Evolutionary conservation across 2,113 vertebrate species (phyloP).

Genomic region (Planiliza haematocheilus): DNA sequence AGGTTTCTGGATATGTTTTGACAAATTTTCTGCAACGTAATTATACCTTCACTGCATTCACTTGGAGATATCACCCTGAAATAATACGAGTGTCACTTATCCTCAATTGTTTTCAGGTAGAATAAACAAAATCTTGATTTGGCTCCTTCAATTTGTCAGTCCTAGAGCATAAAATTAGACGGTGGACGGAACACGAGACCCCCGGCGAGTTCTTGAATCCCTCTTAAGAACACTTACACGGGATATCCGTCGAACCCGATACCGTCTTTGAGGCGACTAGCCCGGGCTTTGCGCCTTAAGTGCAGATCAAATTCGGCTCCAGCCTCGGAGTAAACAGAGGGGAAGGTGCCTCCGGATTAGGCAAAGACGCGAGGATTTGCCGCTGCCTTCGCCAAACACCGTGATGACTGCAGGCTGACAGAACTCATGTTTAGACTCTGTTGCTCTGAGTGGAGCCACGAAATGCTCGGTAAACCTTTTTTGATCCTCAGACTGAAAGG

Average conservation of each 20-base stretch:
- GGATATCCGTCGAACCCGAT: conserved; percentile 11
- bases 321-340: conserved; percentile 15
- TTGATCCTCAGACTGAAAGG: conserved; percentile 50
- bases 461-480: conserved; percentile 54
- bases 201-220: background rate
- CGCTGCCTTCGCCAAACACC: conserved; percentile 30
- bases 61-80: too few species aligned
- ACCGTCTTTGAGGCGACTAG: background rate
- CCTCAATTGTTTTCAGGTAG: too few species aligned
- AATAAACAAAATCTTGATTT: too few species aligned
- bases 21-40: too few species aligned
- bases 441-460: conserved; percentile 23
- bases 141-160: too few species aligned
- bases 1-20: too few species aligned
- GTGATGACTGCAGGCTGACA: conserved; percentile 46
- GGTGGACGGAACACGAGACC: background rate
- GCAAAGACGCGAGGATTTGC: conserved; percentile 44
- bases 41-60: too few species aligned
- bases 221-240: background rate
- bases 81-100: too few species aligned
- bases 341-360: conserved; percentile 24
- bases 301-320: conserved; percentile 1
- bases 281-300: background rate
- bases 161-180: too few species aligned
- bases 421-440: conserved; percentile 44